Percentiles rank a stretch among this genome's conserved stretches.
Conservation (phyloP, 2,113 vertebrate genomes). For the Sturnira hondurensis region DNA sequence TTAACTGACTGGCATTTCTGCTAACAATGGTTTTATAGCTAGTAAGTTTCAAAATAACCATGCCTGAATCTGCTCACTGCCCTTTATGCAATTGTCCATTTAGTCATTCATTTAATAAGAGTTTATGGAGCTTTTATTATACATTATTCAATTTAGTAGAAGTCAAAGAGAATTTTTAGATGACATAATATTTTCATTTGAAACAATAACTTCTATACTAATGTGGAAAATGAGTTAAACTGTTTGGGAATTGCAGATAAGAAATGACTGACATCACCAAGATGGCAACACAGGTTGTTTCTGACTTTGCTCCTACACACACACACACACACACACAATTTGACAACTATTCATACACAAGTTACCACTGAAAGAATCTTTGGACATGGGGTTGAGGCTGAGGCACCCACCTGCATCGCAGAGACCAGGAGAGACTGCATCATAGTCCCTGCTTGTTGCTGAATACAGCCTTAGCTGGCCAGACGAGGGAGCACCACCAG, state of each 20-base stretch:
- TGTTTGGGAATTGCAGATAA: neutral
- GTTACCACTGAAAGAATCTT: neutral
- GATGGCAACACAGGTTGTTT: neutral
- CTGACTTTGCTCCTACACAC: neutral
- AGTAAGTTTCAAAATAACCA: neutral
- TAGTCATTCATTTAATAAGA: neutral
- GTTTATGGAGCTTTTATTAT: neutral
- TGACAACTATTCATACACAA: neutral
- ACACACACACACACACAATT: neutral
- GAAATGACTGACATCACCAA: neutral
- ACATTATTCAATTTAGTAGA: neutral
- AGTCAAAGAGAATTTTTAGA: slow-evolving; percentile 38
- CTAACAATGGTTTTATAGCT: neutral
- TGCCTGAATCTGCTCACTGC: neutral
- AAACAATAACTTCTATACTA: neutral
- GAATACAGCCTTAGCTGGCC: neutral
- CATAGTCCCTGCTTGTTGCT: neutral
- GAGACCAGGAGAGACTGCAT: neutral
- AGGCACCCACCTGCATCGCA: neutral
- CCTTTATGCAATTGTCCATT: neutral
- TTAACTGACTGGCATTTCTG: neutral
- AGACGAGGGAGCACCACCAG: neutral
- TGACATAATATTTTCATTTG: slow-evolving; percentile 35
- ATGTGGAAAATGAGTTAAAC: neutral
- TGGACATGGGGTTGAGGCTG: neutral